Conservation (phyloP, 2,888 invertebrate species). For the Melipona beecheii region DNA sequence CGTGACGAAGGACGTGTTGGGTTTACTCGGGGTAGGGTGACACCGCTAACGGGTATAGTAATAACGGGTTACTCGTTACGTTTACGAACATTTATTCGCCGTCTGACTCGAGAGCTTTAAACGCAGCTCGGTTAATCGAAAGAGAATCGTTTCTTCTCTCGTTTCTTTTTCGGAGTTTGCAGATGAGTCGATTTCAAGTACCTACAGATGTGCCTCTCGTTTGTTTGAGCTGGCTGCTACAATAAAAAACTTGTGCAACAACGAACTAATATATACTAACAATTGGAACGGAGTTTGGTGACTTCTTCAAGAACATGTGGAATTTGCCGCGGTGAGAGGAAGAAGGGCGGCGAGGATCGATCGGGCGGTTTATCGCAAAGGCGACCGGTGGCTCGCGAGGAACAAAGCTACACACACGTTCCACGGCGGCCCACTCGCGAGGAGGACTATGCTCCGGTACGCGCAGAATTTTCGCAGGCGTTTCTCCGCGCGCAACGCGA, state of each 20-base stretch:
- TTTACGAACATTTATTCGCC: constrained; percentile 76
- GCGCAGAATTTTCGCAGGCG: constrained; percentile 59
- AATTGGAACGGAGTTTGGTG: too few relatives aligned
- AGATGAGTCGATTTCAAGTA: background rate
- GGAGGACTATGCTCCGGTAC: constrained; percentile 32
- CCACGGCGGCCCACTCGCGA: constrained; percentile 1
- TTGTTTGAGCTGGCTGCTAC: too few relatives aligned
- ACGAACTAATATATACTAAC: too few relatives aligned
- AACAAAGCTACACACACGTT: constrained; percentile 13
- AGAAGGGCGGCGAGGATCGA: background rate
- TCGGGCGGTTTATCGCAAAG: background rate
- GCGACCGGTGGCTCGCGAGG: background rate
- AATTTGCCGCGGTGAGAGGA: background rate
- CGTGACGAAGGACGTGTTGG: constrained; percentile 40
- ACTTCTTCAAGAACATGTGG: background rate
- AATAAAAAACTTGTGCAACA: too few relatives aligned
- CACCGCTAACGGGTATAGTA: constrained; percentile 76
- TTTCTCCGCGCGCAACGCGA: constrained; percentile 27
- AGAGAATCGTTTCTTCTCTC: constrained; percentile 11
- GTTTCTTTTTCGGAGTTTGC: too few relatives aligned
- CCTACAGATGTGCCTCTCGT: background rate
- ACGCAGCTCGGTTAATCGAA: constrained; percentile 39
- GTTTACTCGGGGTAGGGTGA: constrained; percentile 70
- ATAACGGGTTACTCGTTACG: constrained; percentile 80
- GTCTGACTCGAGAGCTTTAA: constrained; percentile 76